A percentile compares a stretch with the other conserved stretches of the same genome.
phyloP scores from a whole-genome alignment of 2,797 vertebrate genomes.

The Hydrolagus colliei region DNA sequence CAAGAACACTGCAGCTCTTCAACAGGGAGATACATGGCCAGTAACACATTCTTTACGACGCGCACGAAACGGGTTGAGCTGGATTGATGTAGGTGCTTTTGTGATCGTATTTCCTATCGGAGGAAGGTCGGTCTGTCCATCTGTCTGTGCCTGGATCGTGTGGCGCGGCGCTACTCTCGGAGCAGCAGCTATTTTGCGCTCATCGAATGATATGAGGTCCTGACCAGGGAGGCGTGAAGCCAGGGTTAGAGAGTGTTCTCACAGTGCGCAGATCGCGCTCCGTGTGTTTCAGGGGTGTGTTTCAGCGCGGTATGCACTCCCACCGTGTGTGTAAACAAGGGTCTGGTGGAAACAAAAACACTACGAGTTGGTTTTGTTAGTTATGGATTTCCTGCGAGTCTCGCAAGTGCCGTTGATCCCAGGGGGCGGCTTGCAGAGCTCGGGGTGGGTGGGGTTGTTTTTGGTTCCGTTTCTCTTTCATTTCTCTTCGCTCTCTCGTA shows the following conservation, averaged over 20 bases:
- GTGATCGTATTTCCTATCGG: background rate
- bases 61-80: background rate
- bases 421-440: too few species aligned
- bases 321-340: background rate
- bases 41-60: background rate
- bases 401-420: background rate
- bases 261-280: too few species aligned
- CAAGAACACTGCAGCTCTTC: background rate
- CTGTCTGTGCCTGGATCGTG: background rate
- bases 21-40: background rate
- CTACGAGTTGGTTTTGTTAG: background rate
- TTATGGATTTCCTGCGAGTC: slow-evolving; percentile 4
- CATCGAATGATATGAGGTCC: background rate
- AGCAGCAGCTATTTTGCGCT: background rate
- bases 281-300: too few species aligned
- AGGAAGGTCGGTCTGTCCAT: background rate
- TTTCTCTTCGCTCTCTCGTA: background rate
- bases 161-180: background rate
- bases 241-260: too few species aligned
- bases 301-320: too few species aligned
- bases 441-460: background rate
- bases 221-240: background rate
- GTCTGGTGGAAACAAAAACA: too few species aligned
- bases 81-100: background rate
- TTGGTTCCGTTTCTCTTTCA: background rate